Percentiles rank a stretch among this genome's conserved stretches.
Evolutionary conservation across 1,140 invertebrate species (phyloP).

Genomic region (Caenorhabditis inopinata): DNA sequence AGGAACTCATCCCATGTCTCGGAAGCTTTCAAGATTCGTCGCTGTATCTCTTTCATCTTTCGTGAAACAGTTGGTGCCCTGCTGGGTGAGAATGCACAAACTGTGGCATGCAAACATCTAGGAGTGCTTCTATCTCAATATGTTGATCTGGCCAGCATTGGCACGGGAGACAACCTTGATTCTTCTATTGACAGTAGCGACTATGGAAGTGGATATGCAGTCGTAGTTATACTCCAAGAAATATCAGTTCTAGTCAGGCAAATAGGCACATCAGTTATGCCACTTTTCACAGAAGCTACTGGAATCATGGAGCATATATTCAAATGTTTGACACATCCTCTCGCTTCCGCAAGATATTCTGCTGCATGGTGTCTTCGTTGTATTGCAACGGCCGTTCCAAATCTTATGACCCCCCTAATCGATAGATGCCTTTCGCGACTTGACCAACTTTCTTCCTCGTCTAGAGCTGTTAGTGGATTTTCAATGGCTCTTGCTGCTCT

Average conservation of each 20-base stretch:
- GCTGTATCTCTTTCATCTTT: slow-evolving; percentile 93
- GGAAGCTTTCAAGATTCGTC: slow-evolving; percentile 93
- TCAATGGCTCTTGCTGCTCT: slow-evolving; percentile 88
- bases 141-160: background rate
- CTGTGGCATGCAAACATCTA: slow-evolving; percentile 89
- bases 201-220: slow-evolving; percentile 10
- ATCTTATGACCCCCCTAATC: slow-evolving; percentile 86
- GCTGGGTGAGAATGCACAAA: slow-evolving; percentile 92
- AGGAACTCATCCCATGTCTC: slow-evolving; percentile 78
- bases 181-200: background rate
- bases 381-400: slow-evolving; percentile 86
- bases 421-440: slow-evolving; percentile 75
- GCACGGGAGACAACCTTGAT: background rate
- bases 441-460: slow-evolving; percentile 83
- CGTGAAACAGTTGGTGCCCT: slow-evolving; percentile 82
- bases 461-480: slow-evolving; percentile 86
- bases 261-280: slow-evolving; percentile 85
- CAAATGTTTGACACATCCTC: slow-evolving; percentile 85
- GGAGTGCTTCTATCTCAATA: slow-evolving; percentile 75
- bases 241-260: slow-evolving; percentile 74
- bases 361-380: slow-evolving; percentile 90
- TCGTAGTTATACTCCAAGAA: slow-evolving; percentile 82
- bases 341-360: slow-evolving; percentile 83
- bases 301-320: slow-evolving; percentile 73
- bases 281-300: slow-evolving; percentile 81